Percentiles rank a stretch among this genome's conserved stretches.
phyloP scores from a whole-genome alignment of 2,797 vertebrate genomes.

The Echeneis naucrates region DNA sequence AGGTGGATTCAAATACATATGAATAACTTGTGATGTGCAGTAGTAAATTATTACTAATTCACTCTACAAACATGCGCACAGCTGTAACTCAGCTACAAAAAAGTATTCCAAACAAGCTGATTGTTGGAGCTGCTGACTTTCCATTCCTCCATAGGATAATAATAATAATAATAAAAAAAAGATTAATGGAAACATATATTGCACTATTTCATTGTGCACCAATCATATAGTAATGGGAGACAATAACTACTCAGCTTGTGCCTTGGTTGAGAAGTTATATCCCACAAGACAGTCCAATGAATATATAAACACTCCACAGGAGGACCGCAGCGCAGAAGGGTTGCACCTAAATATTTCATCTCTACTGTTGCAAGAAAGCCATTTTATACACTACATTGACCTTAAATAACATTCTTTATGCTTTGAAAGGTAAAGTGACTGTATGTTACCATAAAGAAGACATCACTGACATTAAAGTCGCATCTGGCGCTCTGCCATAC shows the following conservation, averaged over 20 bases:
- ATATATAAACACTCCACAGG: constrained; percentile 7
- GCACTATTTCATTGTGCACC: constrained; percentile 1
- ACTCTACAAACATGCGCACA: not conserved
- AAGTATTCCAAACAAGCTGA: constrained; percentile 11
- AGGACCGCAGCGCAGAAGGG: not conserved
- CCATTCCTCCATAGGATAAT: not conserved
- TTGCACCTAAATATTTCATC: constrained; percentile 27
- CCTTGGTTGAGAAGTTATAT: constrained; percentile 22
- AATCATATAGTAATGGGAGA: constrained; percentile 2
- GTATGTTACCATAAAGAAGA: constrained; percentile 57
- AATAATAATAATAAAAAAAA: no score
- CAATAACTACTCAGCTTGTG: constrained; percentile 10
- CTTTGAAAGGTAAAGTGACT: constrained; percentile 39
- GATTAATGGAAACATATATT: constrained; percentile 26
- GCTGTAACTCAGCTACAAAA: not conserved
- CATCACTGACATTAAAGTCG: constrained; percentile 56
- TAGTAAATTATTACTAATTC: not conserved
- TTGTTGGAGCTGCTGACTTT: not conserved
- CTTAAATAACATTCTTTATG: constrained; percentile 33
- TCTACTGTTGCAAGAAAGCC: constrained; percentile 16
- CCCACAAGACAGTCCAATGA: constrained; percentile 1
- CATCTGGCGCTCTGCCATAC: constrained; percentile 24
- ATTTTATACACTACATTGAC: constrained; percentile 41
- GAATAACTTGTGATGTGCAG: not conserved
- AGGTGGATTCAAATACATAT: not conserved